phyloP scores from a whole-genome alignment of 2,113 vertebrate species.

The Chlorodrepanis virens region DNA sequence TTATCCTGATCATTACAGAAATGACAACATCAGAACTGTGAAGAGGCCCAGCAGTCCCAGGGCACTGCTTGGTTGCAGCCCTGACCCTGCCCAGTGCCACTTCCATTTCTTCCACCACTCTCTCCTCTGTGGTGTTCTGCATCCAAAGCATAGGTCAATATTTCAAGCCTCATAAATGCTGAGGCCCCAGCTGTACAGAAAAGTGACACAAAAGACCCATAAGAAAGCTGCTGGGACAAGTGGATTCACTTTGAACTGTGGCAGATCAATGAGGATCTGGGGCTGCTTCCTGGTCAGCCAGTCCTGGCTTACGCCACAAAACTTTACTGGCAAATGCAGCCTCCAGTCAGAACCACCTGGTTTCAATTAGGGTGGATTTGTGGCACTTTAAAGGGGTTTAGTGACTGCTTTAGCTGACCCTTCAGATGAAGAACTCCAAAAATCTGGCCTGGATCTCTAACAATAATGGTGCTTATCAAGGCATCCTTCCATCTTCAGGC shows the following conservation, averaged over 20 bases:
- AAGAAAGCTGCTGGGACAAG: neutral
- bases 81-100: neutral
- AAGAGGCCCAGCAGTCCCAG: neutral
- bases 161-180: neutral
- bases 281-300: neutral
- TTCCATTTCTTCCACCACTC: neutral
- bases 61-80: neutral
- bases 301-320: neutral
- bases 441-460: slow-evolving; percentile 17
- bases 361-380: slow-evolving; percentile 12
- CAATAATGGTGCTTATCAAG: neutral
- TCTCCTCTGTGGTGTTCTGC: neutral
- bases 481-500: neutral
- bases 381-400: slow-evolving; percentile 4
- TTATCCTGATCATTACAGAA: neutral
- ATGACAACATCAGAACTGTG: accelerated
- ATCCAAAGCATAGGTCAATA: neutral
- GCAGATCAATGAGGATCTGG: neutral
- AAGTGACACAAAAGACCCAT: neutral
- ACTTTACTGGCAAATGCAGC: neutral
- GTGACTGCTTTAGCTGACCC: neutral
- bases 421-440: neutral
- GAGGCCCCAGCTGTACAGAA: neutral
- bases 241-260: neutral
- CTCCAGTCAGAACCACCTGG: slow-evolving; percentile 3